Conservation (phyloP, 2,888 invertebrate genomes). For the Megalurothrips usitatus region DNA sequence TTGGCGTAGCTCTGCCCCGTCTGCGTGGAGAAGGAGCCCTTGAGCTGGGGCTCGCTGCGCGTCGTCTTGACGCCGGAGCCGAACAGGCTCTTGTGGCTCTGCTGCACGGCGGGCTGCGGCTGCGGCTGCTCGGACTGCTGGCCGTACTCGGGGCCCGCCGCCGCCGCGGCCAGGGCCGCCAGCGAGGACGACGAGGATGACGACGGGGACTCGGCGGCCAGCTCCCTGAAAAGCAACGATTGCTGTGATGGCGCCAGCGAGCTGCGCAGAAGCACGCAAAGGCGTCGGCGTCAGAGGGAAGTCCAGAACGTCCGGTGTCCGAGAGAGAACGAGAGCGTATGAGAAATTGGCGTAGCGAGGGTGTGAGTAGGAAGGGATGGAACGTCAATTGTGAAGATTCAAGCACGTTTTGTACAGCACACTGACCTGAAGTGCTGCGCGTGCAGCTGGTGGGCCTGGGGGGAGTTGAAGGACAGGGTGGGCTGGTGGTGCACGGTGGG, state of each 20-base stretch:
- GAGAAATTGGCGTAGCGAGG: too few relatives aligned
- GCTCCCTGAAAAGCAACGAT: constrained; percentile 1
- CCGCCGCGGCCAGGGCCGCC: too few relatives aligned
- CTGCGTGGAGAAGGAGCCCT: constrained; percentile 23
- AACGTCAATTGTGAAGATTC: too few relatives aligned
- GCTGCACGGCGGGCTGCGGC: not conserved
- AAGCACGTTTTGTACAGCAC: too few relatives aligned
- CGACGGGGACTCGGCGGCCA: not conserved
- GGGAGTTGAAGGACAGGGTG: constrained; percentile 21
- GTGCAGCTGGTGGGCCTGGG: constrained; percentile 11
- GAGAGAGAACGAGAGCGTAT: too few relatives aligned
- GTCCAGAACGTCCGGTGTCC: too few relatives aligned
- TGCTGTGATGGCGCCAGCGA: constrained; percentile 23
- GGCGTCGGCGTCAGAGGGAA: not conserved
- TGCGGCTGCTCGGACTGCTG: not conserved
- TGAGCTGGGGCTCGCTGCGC: not conserved
- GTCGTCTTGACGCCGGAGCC: not conserved
- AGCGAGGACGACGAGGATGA: not conserved
- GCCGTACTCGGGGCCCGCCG: not conserved
- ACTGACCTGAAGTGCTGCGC: constrained; percentile 19
- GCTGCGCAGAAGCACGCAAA: not conserved
- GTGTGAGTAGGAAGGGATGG: too few relatives aligned
- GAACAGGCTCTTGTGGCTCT: constrained; percentile 20
- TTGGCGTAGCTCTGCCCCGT: constrained; percentile 13
- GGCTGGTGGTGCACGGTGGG: constrained; percentile 23